Base-by-base conservation (phyloP, 1,140 invertebrate genomes). In the Tetramorium alpestre region DNA sequence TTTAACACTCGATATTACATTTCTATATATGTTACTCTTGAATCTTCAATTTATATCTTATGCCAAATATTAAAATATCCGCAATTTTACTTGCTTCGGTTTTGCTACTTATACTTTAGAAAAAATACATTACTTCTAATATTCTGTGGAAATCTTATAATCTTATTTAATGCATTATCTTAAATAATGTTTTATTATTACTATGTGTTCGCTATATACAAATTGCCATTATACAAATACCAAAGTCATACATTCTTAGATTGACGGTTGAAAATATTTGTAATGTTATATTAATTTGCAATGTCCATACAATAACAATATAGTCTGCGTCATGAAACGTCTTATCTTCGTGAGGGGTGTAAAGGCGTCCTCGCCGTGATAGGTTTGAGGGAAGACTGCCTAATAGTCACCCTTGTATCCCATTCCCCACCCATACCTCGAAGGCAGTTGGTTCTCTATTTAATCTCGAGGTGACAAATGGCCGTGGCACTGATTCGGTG, bases 381-480 rank as follows among this genome's bases (percentile, higher is more conserved):
- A 62, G 28, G 44, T 1, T 47, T 64, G 65, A 85, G 62, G 44
- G 28, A 84, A 72, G 75, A 84, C 18, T 49, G 58, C 33, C 65
- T 78, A 90, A 64, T 89, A 91, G 84, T 89, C 93, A 91, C 89
- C 91, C 92, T 82, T 84, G 85, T 92, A 62, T 82, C 88, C 81
- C 89, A 33, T 85, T 82, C 65, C 84, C 86, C 56, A 44, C 60
- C 51, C 87, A 41, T 86, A 90, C 60, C 72, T 91, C 90, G 88
- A 91, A 90, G 92, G 90, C 92, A 93, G 91, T 93, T 90, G 91
- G 92, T 92, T 93, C 91, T 93, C 90, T 88, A 89, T 93, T 93
- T 94, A 94, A 94, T 94, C 92, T 93, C 88, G 85, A 93, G 87
- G 91, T 94, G 93, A 93, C 93, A 93, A 94, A 94, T 94, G 92